Base-by-base conservation (phyloP, 2,888 invertebrate species). In the Mylabris sibirica region DNA sequence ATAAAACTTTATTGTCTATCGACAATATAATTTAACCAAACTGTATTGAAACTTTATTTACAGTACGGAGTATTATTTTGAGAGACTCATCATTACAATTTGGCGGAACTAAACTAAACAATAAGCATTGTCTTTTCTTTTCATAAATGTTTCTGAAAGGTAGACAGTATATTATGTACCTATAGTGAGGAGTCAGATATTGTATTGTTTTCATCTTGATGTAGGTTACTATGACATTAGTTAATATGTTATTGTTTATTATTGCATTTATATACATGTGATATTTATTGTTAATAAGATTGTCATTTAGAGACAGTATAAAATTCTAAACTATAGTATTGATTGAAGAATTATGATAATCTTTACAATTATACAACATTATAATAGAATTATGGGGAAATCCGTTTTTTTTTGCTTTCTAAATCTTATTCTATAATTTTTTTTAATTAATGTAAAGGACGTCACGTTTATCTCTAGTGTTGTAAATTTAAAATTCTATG, bases 151-250 rank as follows among this genome's bases (percentile, higher is more conserved):
- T 49, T 49, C 9, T 20, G 49, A 20, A 20, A 49, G 20, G 17
- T 1, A 44, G 3, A 44, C 17, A 44, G 17, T 17, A 5, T 41
- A n/a, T n/a, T n/a, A n/a, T n/a, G n/a, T n/a, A n/a, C n/a, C n/a
- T 41, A 3, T 14, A 41, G n/a, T 64, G 24, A 24, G 63, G 30
- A 63, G 59, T 60, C 30, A 38, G 62, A 44, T 61, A 49, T 35
- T 49, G 24, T 53, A 35, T 61, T 61, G 26, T 49, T 53, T 26
- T 44, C 44, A 49, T 49, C 49, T 49, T 49, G 53, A 67, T 64
- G 41, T 63, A 59, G 66, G 63, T 66, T 63, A 64, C 64, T 60
- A 22, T 67, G 67, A 67, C 67, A 67, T 63, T 67, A 63, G 44
- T 41, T 61, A 61, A 38, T 30, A 12, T 61, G 35, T 61, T 63